Conservation (phyloP, 2,113 vertebrate species). For the Hippocampus mohnikei region DNA sequence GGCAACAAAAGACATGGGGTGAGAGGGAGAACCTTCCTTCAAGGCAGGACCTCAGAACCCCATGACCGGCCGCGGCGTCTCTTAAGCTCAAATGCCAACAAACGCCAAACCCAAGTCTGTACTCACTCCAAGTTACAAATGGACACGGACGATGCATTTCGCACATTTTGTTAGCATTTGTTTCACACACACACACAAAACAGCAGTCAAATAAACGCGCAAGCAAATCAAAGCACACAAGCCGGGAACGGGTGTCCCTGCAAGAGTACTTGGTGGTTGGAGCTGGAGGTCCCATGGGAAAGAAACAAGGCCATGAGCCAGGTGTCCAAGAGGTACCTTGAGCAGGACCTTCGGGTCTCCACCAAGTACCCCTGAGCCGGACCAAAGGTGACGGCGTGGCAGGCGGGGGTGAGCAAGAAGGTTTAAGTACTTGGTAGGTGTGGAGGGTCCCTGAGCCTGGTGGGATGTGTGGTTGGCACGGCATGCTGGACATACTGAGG, state of each 20-base stretch:
- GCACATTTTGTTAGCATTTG: not conserved
- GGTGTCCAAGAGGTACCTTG: constrained; percentile 49
- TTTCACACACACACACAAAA: too few relatives aligned
- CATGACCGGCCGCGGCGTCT: not conserved
- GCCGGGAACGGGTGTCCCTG: constrained; percentile 20
- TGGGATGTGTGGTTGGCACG: constrained; percentile 83
- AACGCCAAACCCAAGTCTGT: not conserved
- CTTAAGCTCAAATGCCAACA: not conserved
- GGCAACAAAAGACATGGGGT: constrained; percentile 16
- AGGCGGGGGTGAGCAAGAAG: constrained; percentile 73
- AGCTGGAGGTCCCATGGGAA: not conserved
- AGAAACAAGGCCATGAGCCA: not conserved
- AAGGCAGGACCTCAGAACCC: not conserved
- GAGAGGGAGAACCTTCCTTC: too few relatives aligned
- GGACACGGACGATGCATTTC: not conserved
- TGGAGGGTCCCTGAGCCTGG: constrained; percentile 91
- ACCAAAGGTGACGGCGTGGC: constrained; percentile 23
- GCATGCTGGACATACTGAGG: constrained; percentile 95
- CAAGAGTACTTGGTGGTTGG: constrained; percentile 56
- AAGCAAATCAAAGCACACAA: constrained; percentile 7
- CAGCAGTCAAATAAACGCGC: not conserved
- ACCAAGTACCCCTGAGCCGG: constrained; percentile 57
- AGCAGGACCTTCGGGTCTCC: constrained; percentile 16
- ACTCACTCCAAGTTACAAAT: too few relatives aligned
- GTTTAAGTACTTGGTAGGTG: constrained; percentile 96